These are phyloP conservation scores for Brachymystax lenok DNA, from an alignment of 2,797 vertebrate species.

Conservation along the genomic window DNA sequence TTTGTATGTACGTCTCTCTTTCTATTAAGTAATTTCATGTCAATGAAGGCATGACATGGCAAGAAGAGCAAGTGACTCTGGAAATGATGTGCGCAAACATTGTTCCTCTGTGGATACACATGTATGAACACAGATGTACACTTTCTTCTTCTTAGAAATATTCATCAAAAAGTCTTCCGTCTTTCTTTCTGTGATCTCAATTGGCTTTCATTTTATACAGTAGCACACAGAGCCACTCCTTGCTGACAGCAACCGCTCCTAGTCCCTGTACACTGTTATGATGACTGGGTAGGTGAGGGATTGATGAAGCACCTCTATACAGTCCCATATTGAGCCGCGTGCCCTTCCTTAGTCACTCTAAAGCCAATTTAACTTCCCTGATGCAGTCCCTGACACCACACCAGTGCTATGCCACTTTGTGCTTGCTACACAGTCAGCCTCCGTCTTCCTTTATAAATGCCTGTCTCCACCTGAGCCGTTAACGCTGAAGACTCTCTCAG, in stretches of 20 bases:
- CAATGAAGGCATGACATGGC: background rate
- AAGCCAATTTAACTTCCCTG: conserved; percentile 49
- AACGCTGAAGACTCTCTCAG: background rate
- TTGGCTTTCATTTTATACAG: too few relatives aligned
- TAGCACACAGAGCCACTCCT: background rate
- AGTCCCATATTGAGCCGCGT: conserved; percentile 13
- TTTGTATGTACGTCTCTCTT: background rate
- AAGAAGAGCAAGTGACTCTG: background rate
- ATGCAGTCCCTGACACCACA: conserved; percentile 33
- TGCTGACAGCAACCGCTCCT: conserved; percentile 9
- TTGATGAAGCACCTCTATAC: conserved; percentile 13
- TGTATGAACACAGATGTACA: background rate
- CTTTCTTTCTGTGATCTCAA: too few relatives aligned
- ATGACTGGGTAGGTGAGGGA: conserved; percentile 5
- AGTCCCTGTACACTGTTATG: conserved; percentile 1
- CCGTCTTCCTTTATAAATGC: background rate
- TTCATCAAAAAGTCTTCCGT: background rate
- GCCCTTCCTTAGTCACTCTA: conserved; percentile 28
- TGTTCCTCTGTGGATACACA: background rate
- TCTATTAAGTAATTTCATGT: background rate
- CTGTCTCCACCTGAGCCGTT: background rate
- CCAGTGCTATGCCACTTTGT: conserved; percentile 1
- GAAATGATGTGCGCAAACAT: too few relatives aligned
- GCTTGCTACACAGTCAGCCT: background rate
- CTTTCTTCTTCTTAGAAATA: background rate